Conservation (phyloP, 2,888 invertebrate species). For the Amblyjoppa proteus region DNA sequence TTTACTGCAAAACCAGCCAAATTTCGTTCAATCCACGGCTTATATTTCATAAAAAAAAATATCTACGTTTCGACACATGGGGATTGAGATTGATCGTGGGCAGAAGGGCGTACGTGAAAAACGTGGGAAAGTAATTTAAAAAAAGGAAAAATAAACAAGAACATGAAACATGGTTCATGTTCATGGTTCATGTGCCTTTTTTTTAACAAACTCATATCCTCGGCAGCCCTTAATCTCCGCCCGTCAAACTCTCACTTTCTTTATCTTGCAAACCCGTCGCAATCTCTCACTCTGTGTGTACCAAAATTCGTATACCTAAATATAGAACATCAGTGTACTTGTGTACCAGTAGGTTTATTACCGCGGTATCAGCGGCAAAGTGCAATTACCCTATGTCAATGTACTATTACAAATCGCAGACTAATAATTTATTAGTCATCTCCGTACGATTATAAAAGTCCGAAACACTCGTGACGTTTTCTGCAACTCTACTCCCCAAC, state of each 20-base stretch:
- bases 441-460: neutral
- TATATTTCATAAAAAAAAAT: slow-evolving; percentile 15
- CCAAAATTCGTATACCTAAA: slow-evolving; percentile 4
- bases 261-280: slow-evolving; percentile 64
- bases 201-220: slow-evolving; percentile 86
- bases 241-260: slow-evolving; percentile 77
- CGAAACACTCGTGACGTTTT: neutral
- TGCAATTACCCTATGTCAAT: neutral
- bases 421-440: too few relatives aligned
- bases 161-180: slow-evolving; percentile 72
- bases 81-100: neutral
- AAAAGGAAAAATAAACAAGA: slow-evolving; percentile 27
- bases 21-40: neutral
- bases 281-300: slow-evolving; percentile 44
- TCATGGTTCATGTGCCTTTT: slow-evolving; percentile 77
- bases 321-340: neutral
- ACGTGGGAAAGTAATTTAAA: slow-evolving; percentile 15
- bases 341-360: neutral
- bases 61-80: slow-evolving; percentile 9
- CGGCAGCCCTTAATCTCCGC: slow-evolving; percentile 84
- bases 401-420: neutral
- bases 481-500: neutral
- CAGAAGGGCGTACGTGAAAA: slow-evolving; percentile 19
- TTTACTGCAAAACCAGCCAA: neutral
- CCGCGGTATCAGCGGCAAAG: too few relatives aligned